Evolutionary conservation across 2,797 vertebrate genomes (phyloP).

Genomic region (Vespertilio murinus): DNA sequence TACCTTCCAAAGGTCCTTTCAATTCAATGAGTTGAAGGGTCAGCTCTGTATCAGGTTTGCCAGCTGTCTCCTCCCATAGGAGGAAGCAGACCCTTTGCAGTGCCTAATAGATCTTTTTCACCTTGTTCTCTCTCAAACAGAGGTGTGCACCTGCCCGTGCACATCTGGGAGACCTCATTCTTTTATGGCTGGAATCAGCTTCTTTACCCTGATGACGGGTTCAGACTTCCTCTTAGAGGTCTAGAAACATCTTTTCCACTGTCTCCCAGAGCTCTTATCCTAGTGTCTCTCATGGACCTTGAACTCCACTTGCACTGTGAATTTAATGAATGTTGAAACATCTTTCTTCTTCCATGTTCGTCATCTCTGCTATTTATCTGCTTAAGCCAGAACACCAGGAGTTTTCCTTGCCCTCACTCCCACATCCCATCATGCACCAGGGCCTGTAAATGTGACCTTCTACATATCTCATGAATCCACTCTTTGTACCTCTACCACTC

Average conservation of each 20-base stretch:
- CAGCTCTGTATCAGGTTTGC: neutral
- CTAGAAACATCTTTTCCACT: neutral
- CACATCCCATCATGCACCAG: neutral
- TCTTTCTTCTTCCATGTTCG: neutral
- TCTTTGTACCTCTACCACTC: neutral
- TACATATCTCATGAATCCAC: neutral
- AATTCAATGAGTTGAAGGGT: neutral
- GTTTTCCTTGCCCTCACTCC: neutral
- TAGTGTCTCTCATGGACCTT: neutral
- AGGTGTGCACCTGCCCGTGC: neutral
- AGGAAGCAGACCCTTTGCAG: neutral
- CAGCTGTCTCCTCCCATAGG: neutral
- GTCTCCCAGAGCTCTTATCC: neutral
- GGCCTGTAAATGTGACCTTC: neutral
- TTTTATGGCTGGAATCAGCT: neutral
- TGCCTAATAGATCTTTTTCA: neutral
- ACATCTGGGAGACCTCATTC: neutral
- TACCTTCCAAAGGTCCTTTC: conserved; percentile 7
- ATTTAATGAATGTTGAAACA: neutral
- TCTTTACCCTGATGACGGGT: neutral
- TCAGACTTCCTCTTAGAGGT: neutral
- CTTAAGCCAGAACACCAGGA: neutral
- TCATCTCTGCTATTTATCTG: neutral
- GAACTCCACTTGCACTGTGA: neutral
- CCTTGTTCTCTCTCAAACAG: neutral